phyloP scores from a whole-genome alignment of 2,888 invertebrate genomes.

The Ornithoptera alexandrae region DNA sequence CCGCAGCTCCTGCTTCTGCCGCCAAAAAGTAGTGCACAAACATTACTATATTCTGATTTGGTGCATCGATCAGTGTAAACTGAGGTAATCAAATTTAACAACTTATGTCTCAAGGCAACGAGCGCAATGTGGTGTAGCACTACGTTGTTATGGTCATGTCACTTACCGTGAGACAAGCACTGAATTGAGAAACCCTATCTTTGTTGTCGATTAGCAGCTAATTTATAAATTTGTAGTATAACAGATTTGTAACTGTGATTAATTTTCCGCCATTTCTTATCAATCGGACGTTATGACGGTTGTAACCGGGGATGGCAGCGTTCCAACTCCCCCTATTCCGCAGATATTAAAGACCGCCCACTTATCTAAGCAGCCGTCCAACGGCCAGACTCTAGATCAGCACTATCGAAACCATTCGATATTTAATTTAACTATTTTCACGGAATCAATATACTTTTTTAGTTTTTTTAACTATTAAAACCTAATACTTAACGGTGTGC shows the following conservation, averaged over 20 bases:
- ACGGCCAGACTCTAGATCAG: constrained; percentile 54
- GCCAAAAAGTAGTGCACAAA: too few relatives aligned
- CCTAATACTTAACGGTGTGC: too few relatives aligned
- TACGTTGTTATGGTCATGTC: neutral
- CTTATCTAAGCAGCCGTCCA: constrained; percentile 58
- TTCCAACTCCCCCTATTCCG: constrained; percentile 51
- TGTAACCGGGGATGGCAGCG: constrained; percentile 42
- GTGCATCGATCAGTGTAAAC: too few relatives aligned
- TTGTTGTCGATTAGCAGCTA: neutral
- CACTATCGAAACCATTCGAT: constrained; percentile 54
- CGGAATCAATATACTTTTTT: neutral
- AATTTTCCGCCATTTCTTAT: constrained; percentile 23
- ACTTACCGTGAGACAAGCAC: neutral
- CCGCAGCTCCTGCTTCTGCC: too few relatives aligned
- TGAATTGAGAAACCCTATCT: neutral
- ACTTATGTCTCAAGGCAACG: too few relatives aligned
- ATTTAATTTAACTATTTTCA: constrained; percentile 53
- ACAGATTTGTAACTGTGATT: neutral
- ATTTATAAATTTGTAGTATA: neutral
- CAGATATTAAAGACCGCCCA: constrained; percentile 66
- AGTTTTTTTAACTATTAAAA: too few relatives aligned
- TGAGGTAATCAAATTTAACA: too few relatives aligned
- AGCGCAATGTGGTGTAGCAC: too few relatives aligned
- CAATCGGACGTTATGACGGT: constrained; percentile 19
- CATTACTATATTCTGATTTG: too few relatives aligned